These are phyloP conservation scores for Craseonycteris thonglongyai DNA, from an alignment of 2,113 vertebrate species.

Conservation along the genomic window DNA sequence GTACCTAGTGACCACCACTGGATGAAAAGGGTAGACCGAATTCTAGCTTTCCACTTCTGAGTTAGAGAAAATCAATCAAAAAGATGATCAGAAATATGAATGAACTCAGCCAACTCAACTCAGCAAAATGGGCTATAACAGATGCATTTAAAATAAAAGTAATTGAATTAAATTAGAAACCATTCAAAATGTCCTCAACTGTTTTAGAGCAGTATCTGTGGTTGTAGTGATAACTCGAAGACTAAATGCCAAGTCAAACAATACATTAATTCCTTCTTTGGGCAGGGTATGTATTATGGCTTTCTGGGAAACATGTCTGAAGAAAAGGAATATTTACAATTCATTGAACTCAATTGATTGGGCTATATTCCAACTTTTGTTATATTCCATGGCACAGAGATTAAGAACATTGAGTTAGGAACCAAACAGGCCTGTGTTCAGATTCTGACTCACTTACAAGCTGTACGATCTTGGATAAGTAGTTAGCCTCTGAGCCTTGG, in stretches of 20 bases:
- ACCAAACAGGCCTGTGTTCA: neutral
- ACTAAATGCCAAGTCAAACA: neutral
- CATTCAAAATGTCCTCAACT: neutral
- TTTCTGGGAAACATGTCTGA: neutral
- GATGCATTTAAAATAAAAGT: neutral
- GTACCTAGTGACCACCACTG: neutral
- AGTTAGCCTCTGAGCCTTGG: neutral
- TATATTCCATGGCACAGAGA: neutral
- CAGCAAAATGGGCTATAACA: neutral
- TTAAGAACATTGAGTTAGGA: neutral
- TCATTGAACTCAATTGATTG: neutral
- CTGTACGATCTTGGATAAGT: neutral
- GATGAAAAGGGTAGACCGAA: neutral
- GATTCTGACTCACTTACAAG: neutral
- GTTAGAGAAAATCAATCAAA: neutral
- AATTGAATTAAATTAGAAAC: neutral
- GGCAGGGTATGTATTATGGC: neutral
- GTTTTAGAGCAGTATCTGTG: neutral
- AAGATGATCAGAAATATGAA: neutral
- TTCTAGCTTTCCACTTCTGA: neutral
- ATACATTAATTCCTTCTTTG: neutral
- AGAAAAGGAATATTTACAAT: neutral
- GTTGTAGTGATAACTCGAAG: neutral
- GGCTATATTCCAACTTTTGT: neutral
- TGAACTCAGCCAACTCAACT: neutral